Conservation (phyloP, 2,113 vertebrate genomes). For the Dicrurus megarhynchus region DNA sequence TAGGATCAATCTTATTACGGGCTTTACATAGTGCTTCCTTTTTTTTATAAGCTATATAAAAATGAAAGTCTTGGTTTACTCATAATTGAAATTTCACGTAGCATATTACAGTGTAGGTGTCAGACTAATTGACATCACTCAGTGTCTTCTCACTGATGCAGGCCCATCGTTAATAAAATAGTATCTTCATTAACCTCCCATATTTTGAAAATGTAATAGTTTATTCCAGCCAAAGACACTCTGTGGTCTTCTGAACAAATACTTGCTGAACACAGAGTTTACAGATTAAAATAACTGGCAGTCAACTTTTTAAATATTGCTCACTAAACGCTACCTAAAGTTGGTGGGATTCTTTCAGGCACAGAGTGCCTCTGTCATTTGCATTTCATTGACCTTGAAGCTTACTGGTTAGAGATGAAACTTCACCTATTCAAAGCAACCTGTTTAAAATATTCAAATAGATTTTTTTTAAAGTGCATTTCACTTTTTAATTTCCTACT, state of each 20-base stretch:
- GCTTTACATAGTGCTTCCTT: neutral
- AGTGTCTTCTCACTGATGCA: neutral
- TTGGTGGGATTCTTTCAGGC: neutral
- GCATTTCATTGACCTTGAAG: conserved; percentile 72
- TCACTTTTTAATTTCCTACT: conserved; percentile 50
- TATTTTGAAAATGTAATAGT: neutral
- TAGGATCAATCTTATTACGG: neutral
- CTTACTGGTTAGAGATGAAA: conserved; percentile 58
- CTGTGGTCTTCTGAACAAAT: neutral
- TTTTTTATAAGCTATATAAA: neutral
- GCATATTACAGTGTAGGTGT: neutral
- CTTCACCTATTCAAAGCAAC: conserved; percentile 57
- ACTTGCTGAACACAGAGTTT: neutral
- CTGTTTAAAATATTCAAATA: conserved; percentile 60
- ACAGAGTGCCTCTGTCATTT: neutral
- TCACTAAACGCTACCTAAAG: neutral
- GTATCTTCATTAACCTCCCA: neutral
- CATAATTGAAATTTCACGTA: neutral
- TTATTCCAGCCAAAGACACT: neutral
- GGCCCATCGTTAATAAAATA: neutral
- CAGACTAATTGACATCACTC: neutral
- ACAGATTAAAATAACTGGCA: neutral
- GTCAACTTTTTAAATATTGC: neutral
- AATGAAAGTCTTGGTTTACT: neutral
- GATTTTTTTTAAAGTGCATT: conserved; percentile 29